Evolutionary conservation across 2,888 invertebrate species (phyloP).

Genomic region (Monopis laevigella): DNA sequence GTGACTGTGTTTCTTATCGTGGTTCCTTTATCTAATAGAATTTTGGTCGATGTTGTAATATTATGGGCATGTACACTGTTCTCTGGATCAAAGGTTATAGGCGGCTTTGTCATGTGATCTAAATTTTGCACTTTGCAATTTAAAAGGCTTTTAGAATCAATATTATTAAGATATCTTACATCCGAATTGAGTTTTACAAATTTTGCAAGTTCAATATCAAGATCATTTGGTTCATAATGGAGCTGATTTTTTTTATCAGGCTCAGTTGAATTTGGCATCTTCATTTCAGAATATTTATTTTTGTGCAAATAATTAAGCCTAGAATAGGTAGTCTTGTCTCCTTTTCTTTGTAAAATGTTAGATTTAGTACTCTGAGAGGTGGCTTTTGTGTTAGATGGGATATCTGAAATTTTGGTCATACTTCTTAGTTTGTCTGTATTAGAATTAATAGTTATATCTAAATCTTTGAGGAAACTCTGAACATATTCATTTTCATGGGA

Average conservation of each 20-base stretch:
- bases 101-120: too few species aligned
- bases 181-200: too few species aligned
- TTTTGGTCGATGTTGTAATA: too few species aligned
- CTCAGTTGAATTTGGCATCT: slow-evolving; percentile 19
- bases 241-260: background rate
- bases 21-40: too few species aligned
- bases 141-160: too few species aligned
- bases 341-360: slow-evolving; percentile 30
- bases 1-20: too few species aligned
- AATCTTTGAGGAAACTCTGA: slow-evolving; percentile 36
- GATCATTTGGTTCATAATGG: too few species aligned
- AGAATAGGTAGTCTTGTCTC: slow-evolving; percentile 46
- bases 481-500: too few species aligned
- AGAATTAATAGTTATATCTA: slow-evolving; percentile 35
- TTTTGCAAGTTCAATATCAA: slow-evolving; percentile 1
- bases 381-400: background rate
- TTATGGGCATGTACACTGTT: too few species aligned
- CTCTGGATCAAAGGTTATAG: too few species aligned
- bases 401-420: background rate
- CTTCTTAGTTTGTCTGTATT: slow-evolving; percentile 22
- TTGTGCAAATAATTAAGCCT: slow-evolving; percentile 53
- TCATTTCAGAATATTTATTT: slow-evolving; percentile 37
- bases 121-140: too few species aligned
- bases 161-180: too few species aligned
- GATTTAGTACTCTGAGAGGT: slow-evolving; percentile 37